Evolutionary conservation across 2,888 invertebrate species (phyloP).

Genomic region (Caenorhabditis becei): DNA sequence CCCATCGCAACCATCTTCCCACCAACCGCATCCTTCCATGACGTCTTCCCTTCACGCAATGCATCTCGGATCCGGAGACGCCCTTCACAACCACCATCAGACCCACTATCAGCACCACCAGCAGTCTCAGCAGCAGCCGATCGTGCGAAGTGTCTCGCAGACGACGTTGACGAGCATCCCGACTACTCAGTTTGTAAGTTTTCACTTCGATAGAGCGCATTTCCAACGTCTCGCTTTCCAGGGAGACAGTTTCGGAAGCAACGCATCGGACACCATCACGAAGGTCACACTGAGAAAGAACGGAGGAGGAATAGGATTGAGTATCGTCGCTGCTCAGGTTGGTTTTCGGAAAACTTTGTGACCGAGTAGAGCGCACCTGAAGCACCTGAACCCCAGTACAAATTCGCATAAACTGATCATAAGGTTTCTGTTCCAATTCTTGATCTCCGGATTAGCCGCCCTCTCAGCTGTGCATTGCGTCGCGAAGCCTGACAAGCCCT

Average conservation of each 20-base stretch:
- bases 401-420: too few species aligned
- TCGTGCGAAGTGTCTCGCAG: slow-evolving; percentile 69
- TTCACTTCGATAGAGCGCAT: not conserved
- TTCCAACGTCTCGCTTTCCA: too few species aligned
- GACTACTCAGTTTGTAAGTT: slow-evolving; percentile 64
- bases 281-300: slow-evolving; percentile 86
- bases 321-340: slow-evolving; percentile 97
- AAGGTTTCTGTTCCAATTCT: not conserved
- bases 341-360: too few species aligned
- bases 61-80: slow-evolving; percentile 34
- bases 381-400: too few species aligned
- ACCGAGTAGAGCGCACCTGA: too few species aligned
- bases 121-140: slow-evolving; percentile 43
- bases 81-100: slow-evolving; percentile 4
- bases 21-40: slow-evolving; percentile 22
- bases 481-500: slow-evolving; percentile 31
- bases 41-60: slow-evolving; percentile 42
- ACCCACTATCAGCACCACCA: slow-evolving; percentile 26
- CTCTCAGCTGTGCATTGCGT: not conserved
- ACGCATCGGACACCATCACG: slow-evolving; percentile 55
- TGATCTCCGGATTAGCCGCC: slow-evolving; percentile 30
- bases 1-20: slow-evolving; percentile 3
- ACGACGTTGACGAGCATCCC: slow-evolving; percentile 69
- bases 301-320: slow-evolving; percentile 96
- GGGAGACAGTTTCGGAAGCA: slow-evolving; percentile 68